phyloP scores from a whole-genome alignment of 1,140 invertebrate genomes.

The Orius laevigatus region DNA sequence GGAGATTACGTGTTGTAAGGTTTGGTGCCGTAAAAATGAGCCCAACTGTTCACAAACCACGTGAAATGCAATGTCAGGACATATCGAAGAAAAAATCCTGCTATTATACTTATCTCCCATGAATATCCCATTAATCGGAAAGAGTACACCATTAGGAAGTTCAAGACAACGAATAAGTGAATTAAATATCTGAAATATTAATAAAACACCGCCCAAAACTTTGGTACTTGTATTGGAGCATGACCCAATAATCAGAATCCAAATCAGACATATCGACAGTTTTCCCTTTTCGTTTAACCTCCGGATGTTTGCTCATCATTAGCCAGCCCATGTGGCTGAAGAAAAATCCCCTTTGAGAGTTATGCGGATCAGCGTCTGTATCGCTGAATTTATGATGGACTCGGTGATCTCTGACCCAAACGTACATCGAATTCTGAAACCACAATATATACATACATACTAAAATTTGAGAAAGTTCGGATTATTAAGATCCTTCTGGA shows the following conservation, averaged over 20 bases:
- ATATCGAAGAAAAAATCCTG: constrained; percentile 9
- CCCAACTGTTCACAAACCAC: constrained; percentile 55
- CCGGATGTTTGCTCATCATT: constrained; percentile 42
- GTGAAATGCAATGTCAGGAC: constrained; percentile 44
- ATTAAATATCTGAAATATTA: too few relatives aligned
- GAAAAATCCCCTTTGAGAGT: constrained; percentile 45
- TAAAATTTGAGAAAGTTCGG: background rate
- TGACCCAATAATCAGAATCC: constrained; percentile 48
- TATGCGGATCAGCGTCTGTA: constrained; percentile 48
- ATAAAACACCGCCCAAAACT: too few relatives aligned
- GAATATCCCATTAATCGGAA: too few relatives aligned
- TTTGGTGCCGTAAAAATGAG: constrained; percentile 44
- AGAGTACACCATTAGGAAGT: too few relatives aligned
- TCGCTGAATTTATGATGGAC: constrained; percentile 50
- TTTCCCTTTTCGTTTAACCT: constrained; percentile 46
- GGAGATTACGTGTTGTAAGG: constrained; percentile 44
- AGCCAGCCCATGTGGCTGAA: constrained; percentile 52
- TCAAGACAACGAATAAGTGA: too few relatives aligned
- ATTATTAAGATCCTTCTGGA: background rate
- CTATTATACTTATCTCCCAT: too few relatives aligned
- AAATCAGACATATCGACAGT: constrained; percentile 56
- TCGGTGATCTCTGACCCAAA: constrained; percentile 43
- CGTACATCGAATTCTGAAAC: constrained; percentile 22
- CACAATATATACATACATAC: too few relatives aligned
- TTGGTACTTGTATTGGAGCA: constrained; percentile 49